Evolutionary conservation across 2,797 vertebrate genomes (phyloP).

Genomic region (Falco peregrinus): DNA sequence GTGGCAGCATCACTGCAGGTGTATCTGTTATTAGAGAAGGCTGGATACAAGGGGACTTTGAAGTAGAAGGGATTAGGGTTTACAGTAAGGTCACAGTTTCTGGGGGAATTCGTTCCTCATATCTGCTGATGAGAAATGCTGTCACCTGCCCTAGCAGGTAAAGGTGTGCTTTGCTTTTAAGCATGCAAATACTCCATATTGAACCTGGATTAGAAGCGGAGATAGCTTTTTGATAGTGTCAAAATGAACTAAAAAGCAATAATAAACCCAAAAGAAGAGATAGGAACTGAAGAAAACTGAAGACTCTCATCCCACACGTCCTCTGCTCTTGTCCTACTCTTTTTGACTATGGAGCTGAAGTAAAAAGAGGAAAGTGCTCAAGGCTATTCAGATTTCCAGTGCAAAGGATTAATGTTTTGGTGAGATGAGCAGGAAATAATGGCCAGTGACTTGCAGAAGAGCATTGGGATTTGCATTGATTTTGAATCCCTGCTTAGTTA

Average conservation of each 20-base stretch:
- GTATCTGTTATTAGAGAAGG: neutral
- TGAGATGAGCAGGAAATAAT: constrained; percentile 15
- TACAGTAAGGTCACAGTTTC: neutral
- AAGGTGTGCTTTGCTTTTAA: neutral
- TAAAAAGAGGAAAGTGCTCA: neutral
- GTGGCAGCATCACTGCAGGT: neutral
- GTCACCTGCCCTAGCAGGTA: neutral
- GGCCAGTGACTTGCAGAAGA: neutral
- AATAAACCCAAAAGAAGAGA: neutral
- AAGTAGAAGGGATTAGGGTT: neutral
- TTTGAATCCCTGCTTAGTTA: neutral
- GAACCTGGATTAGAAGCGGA: neutral
- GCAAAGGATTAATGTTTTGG: neutral
- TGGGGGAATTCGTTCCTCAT: neutral
- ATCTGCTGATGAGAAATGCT: neutral
- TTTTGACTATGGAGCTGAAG: neutral
- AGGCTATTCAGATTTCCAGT: neutral
- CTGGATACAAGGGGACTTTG: neutral
- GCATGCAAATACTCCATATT: neutral
- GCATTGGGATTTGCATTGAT: neutral
- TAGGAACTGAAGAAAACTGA: neutral
- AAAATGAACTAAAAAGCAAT: neutral
- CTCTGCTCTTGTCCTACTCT: neutral
- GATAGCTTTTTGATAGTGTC: neutral
- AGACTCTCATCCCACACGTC: neutral